These are phyloP conservation scores for Dascyllus trimaculatus DNA, from an alignment of 2,113 vertebrate genomes.

Conservation along the genomic window DNA sequence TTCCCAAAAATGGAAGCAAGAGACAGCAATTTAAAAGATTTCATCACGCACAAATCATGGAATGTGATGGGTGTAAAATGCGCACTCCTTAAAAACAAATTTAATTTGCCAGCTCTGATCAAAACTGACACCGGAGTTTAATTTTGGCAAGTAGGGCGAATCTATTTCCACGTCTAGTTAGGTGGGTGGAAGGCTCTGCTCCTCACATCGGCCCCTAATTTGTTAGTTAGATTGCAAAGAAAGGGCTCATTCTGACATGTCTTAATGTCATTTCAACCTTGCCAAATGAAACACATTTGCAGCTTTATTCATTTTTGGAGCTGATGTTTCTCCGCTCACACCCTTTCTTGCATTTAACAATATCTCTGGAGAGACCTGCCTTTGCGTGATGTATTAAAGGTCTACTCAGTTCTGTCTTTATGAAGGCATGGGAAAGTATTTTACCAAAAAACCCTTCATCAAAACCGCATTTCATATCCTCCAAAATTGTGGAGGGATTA, in stretches of 20 bases:
- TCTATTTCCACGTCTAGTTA: slow-evolving; percentile 27
- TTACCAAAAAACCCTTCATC: slow-evolving; percentile 56
- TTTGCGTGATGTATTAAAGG: slow-evolving; percentile 47
- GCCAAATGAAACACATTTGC: background rate
- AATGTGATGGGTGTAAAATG: background rate
- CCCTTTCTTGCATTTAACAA: slow-evolving; percentile 26
- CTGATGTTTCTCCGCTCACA: background rate
- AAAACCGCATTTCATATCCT: slow-evolving; percentile 59
- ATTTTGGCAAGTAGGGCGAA: slow-evolving; percentile 28
- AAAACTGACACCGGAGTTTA: slow-evolving; percentile 44
- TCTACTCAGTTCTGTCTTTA: slow-evolving; percentile 39
- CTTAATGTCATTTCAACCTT: background rate
- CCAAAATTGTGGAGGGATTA: slow-evolving; percentile 63
- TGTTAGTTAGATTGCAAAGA: slow-evolving; percentile 1
- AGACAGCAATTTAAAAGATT: slow-evolving; percentile 10
- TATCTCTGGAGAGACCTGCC: background rate
- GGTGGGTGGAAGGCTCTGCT: slow-evolving; percentile 20
- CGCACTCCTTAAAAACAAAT: background rate
- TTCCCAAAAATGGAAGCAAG: background rate
- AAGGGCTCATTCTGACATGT: background rate
- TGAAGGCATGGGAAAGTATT: slow-evolving; percentile 58
- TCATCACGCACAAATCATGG: background rate
- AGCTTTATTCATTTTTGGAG: slow-evolving; percentile 9
- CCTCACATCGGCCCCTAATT: background rate
- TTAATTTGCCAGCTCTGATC: slow-evolving; percentile 22